Conservation (phyloP, 1,140 invertebrate species). For the Drosophila ogumai region DNA sequence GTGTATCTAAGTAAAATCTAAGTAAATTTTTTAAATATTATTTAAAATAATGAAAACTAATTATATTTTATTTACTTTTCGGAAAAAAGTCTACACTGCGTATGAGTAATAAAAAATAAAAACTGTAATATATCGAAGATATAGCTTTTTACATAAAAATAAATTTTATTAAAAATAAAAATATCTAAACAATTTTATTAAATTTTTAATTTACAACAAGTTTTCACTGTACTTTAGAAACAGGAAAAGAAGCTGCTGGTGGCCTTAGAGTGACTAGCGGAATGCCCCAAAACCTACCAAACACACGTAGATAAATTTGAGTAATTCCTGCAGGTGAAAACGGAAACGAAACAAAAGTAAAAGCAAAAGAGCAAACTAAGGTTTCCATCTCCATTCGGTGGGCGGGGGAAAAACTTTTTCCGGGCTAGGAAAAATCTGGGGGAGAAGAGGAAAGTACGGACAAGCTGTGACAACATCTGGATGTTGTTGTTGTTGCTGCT, state of each 20-base stretch:
- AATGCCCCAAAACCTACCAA: slow-evolving; percentile 45
- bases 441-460: not conserved
- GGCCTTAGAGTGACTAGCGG: slow-evolving; percentile 43
- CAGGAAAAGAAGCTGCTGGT: not conserved
- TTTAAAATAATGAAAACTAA: not conserved
- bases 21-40: not conserved
- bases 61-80: not conserved
- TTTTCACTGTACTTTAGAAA: not conserved
- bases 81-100: not conserved
- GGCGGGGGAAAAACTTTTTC: slow-evolving; percentile 29
- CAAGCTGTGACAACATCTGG: slow-evolving; percentile 41
- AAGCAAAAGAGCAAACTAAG: slow-evolving; percentile 60
- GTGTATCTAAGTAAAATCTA: not conserved
- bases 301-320: slow-evolving; percentile 60
- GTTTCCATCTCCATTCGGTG: slow-evolving; percentile 27
- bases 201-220: not conserved
- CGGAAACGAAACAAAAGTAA: slow-evolving; percentile 58
- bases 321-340: slow-evolving; percentile 61
- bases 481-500: slow-evolving; percentile 29
- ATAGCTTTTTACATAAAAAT: no score
- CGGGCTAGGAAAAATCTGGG: not conserved
- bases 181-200: not conserved
- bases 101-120: not conserved
- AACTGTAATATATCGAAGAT: not conserved
- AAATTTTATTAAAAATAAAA: not conserved